These are phyloP conservation scores for Sphenodon punctatus DNA, from an alignment of 2,797 vertebrate genomes.

Conservation along the genomic window DNA sequence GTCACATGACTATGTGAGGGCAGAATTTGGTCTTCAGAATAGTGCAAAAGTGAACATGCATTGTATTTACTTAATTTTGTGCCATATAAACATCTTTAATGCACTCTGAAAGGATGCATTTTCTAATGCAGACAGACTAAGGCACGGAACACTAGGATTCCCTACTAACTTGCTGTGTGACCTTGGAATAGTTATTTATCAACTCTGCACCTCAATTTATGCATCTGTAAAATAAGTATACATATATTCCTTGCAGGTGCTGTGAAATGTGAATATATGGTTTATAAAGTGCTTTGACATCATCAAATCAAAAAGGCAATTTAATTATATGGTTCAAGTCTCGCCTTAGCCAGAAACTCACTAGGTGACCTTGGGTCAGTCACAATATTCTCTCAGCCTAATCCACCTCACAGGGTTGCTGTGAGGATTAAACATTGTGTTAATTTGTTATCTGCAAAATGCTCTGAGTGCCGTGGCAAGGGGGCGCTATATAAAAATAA, in stretches of 20 bases:
- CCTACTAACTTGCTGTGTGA: not conserved
- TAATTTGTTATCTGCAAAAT: no score
- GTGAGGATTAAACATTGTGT: no score
- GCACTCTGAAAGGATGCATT: not conserved
- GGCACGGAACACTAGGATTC: not conserved
- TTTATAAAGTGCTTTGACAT: not conserved
- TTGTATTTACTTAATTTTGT: not conserved
- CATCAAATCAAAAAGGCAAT: not conserved
- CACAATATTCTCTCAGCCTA: no score
- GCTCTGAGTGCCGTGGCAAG: no score
- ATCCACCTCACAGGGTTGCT: no score
- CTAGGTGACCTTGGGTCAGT: no score
- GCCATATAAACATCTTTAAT: not conserved
- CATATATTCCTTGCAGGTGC: no score
- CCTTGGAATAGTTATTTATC: not conserved
- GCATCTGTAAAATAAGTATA: not conserved
- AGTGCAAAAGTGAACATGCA: conserved; percentile 4
- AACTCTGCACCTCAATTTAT: no score
- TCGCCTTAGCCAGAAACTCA: no score
- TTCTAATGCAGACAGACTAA: not conserved
- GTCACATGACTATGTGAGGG: not conserved
- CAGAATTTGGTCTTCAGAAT: not conserved
- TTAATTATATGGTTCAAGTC: no score
- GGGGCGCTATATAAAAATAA: no score
- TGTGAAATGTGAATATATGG: not conserved